Conservation (phyloP, 2,113 vertebrate species). For the Echinops telfairi region DNA sequence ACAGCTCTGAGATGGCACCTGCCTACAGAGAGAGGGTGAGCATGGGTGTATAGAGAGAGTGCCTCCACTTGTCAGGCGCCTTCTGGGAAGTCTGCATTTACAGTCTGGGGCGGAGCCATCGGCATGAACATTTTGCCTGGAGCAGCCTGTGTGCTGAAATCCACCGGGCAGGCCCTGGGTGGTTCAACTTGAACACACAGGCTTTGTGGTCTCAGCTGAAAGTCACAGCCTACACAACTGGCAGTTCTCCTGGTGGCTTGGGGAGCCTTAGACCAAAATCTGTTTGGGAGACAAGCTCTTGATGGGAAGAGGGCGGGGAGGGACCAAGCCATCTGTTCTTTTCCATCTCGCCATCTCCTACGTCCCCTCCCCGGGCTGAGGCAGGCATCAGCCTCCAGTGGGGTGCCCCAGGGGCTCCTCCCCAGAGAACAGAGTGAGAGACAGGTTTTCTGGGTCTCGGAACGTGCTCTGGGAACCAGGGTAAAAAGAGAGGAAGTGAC, state of each 20-base stretch:
- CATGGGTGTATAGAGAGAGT: neutral
- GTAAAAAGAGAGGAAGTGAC: neutral
- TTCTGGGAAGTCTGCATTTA: constrained; percentile 45
- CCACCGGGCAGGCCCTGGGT: neutral
- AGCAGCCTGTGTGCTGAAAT: constrained; percentile 15
- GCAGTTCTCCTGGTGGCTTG: constrained; percentile 51
- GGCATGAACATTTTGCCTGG: neutral
- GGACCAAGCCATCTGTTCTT: neutral
- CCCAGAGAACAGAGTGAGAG: neutral
- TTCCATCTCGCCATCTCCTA: neutral
- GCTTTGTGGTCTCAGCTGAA: constrained; percentile 38
- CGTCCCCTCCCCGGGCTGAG: neutral
- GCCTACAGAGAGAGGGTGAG: constrained; percentile 24
- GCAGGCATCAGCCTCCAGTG: neutral
- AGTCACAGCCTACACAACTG: constrained; percentile 65
- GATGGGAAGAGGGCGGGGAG: neutral
- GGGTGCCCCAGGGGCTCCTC: neutral
- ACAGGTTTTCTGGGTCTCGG: neutral
- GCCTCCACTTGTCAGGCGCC: constrained; percentile 15
- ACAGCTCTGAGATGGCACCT: constrained; percentile 29
- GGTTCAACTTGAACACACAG: constrained; percentile 57
- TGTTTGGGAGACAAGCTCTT: constrained; percentile 20
- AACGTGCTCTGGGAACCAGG: neutral
- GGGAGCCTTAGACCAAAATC: constrained; percentile 33
- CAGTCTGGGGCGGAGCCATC: constrained; percentile 2